Conservation (phyloP, 2,113 vertebrate species). For the Holacanthus passer region DNA sequence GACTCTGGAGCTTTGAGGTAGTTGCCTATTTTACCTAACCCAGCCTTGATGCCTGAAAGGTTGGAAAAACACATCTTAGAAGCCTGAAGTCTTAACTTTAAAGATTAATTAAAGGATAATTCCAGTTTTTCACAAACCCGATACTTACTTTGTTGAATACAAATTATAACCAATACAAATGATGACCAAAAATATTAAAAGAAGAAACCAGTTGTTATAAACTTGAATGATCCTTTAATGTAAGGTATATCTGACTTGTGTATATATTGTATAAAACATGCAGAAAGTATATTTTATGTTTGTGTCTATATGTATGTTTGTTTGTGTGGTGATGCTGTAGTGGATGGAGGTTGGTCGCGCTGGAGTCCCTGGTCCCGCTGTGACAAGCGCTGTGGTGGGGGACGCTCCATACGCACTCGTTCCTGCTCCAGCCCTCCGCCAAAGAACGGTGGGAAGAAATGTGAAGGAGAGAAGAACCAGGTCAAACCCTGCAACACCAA, state of each 20-base stretch:
- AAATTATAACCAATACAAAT: neutral
- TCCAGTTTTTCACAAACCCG: neutral
- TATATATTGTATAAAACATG: neutral
- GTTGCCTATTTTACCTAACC: neutral
- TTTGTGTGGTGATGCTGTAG: constrained; percentile 63
- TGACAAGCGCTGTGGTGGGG: constrained; percentile 88
- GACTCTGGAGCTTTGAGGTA: neutral
- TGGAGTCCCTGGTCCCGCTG: constrained; percentile 94
- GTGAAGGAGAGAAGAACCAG: constrained; percentile 88
- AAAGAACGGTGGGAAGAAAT: constrained; percentile 90
- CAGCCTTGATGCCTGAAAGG: too few species aligned
- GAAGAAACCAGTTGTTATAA: too few species aligned
- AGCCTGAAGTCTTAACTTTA: neutral
- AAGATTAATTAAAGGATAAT: neutral
- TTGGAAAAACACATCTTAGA: neutral
- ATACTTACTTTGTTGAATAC: neutral
- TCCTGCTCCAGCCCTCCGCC: constrained; percentile 91
- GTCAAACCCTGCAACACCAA: constrained; percentile 88
- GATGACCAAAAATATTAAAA: neutral
- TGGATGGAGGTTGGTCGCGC: constrained; percentile 89
- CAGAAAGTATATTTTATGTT: neutral
- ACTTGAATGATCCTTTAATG: neutral
- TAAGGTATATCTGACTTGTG: neutral
- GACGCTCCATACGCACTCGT: constrained; percentile 87
- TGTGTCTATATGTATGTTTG: neutral